Evolutionary conservation across 2,888 invertebrate species (phyloP), one percentile per base, ranked within the genome.

Genomic region (Dendrolimus houi): DNA sequence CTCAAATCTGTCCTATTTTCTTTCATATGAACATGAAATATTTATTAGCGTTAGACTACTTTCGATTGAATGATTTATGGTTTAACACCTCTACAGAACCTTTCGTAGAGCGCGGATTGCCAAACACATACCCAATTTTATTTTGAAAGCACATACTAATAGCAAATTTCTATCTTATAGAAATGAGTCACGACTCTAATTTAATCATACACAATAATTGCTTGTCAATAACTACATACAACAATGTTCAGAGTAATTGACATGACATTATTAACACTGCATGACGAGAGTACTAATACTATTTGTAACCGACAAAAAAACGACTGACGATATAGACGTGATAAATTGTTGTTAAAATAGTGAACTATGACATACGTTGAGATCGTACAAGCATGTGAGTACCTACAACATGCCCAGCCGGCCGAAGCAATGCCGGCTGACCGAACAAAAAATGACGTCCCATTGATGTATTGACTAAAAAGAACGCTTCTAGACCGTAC

Each of bases 381-480:
- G 64, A 71, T 69, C 67, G 66, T 62, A 60, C 58, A 62, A 74
- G 75, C 76, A 72, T 65, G 70, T 63, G 70, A 70, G 76, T 69
- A 62, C 62, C 68, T 68, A 71, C 71, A 73, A 75, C 74, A 79
- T 75, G 77, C 75, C 74, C 71, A 74, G 65, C 71, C 57, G 61
- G 63, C 69, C 63, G 61, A 8, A 47, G 47, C 58, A 52, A 59
- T 58, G 60, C 64, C 62, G 64, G 59, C 63, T 59, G 65, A 62
- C 65, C 64, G 61, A 68, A 81, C 76, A 84, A 83, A 85, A 84
- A 82, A 72, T 84, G 84, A 85, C 84, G 78, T 78, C 77, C 76
- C 76, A 85, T 86, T 86, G 86, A 86, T 84, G 83, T 83, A 85
- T 84, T 76, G 83, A 77, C 75, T 75, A 72, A 77, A 81, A 80